Base-by-base conservation (phyloP, 92 coral and sea anemone genomes). In the Actinernus sp. region DNA sequence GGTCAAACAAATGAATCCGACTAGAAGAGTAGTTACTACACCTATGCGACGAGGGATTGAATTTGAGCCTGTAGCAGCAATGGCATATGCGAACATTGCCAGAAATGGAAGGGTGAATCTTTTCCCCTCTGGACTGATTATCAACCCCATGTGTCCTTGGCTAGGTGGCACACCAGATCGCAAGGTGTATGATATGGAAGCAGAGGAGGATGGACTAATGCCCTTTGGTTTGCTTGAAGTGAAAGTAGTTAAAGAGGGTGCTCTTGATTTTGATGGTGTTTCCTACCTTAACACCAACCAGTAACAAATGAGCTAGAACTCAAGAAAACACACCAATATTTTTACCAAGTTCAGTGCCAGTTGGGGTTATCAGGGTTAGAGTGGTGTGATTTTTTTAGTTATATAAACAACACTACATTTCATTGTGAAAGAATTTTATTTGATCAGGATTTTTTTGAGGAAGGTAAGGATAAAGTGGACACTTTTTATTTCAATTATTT, bases 281-380 rank as follows among this genome's bases (percentile, higher is more conserved):
- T 29, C 37, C 22, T 79, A 86, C 27, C 24, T 86, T 2, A 20
- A 36, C 0, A 26, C 10, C 9, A 74, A 81, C 49, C 67, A 7
- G 31, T 14, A 18, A 31, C 74, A 14, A 81, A 62, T 37, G 30
- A 65, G 34, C 59, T 39, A 14, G 2, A 20, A 6, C 49, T 85
- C 0, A 85, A 85, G 51, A 73, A 14, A 48, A 61, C 51, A 0
- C 75, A 81, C 49, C 23, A 13, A 8, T 80, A 79, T 49, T 61
- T 21, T 62, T 79, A 63, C 21, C 86, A 85, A 57, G 92, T 85
- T 2, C 82, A 85, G 44, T 79, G 92, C 55, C 87, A 79, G 38
- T 13, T 71, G 18, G 87, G 36, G 7, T 61, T 85, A 26, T 13
- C 82, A 5, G 92, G 87, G 14, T 34, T 85, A 10, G 82, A 71